A percentile compares a stretch with the other conserved stretches of the same genome.
Conservation (phyloP, 2,113 vertebrate genomes). For the Oryzias melastigma region DNA sequence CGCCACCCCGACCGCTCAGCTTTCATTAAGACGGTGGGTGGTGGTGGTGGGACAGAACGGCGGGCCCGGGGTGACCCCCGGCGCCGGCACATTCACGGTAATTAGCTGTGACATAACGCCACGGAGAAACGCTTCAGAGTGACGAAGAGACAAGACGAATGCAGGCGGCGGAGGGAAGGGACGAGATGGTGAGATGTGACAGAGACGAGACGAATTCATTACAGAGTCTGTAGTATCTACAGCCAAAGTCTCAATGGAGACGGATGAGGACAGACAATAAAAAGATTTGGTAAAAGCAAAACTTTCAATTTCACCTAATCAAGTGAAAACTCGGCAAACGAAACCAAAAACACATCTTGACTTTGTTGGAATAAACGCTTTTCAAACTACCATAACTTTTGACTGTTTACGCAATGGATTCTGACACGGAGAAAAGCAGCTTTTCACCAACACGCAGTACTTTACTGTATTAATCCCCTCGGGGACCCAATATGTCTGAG, state of each 20-base stretch:
- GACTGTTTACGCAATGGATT: too few relatives aligned
- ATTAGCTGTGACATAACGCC: constrained; percentile 45
- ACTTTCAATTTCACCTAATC: background rate
- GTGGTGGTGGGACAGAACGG: constrained; percentile 31
- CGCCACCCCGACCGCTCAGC: constrained; percentile 40
- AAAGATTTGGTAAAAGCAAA: background rate
- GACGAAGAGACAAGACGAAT: constrained; percentile 7
- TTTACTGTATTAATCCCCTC: too few relatives aligned
- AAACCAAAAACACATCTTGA: too few relatives aligned
- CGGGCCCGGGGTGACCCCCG: constrained; percentile 27
- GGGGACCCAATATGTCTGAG: too few relatives aligned
- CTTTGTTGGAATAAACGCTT: too few relatives aligned
- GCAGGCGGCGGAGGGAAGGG: background rate
- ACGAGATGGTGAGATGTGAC: constrained; percentile 1
- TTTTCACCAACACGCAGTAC: too few relatives aligned
- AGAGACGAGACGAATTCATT: too few relatives aligned
- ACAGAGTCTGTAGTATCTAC: background rate
- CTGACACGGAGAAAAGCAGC: too few relatives aligned
- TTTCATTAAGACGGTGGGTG: constrained; percentile 58
- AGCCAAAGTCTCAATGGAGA: background rate
- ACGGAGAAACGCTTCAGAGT: constrained; percentile 16
- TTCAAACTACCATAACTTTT: too few relatives aligned
- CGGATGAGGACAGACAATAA: background rate
- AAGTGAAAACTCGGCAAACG: too few relatives aligned
- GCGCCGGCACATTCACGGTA: constrained; percentile 17